Conservation (phyloP, 2,888 invertebrate genomes). For the Helicoverpa assulta region DNA sequence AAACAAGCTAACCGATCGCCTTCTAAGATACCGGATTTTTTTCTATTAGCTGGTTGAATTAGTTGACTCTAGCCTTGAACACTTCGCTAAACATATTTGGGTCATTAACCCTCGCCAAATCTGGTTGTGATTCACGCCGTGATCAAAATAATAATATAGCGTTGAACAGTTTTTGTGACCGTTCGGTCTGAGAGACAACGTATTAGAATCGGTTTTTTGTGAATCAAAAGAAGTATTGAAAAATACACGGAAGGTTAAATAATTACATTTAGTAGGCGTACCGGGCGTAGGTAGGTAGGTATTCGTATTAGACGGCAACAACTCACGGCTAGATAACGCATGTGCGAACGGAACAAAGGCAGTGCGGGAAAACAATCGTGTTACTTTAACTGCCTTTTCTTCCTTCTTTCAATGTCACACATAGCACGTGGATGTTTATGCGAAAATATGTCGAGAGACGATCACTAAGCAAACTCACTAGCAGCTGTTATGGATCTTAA, state of each 20-base stretch:
- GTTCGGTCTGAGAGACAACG: conserved; percentile 79
- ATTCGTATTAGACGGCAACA: conserved; percentile 58
- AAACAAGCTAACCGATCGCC: conserved; percentile 76
- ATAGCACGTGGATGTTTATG: conserved; percentile 43
- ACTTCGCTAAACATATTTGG: conserved; percentile 88
- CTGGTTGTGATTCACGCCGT: conserved; percentile 89
- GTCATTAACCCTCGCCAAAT: conserved; percentile 89
- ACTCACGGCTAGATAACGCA: conserved; percentile 66
- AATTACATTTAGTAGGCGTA: conserved; percentile 78
- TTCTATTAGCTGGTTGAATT: conserved; percentile 83
- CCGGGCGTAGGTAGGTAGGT: conserved; percentile 71
- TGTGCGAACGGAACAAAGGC: conserved; percentile 66
- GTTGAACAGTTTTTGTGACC: conserved; percentile 87
- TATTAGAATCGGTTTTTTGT: conserved; percentile 80
- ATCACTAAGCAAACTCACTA: conserved; percentile 11
- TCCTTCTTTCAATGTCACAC: conserved; percentile 63
- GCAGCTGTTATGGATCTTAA: conserved; percentile 34
- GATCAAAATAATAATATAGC: conserved; percentile 89
- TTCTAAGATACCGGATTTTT: conserved; percentile 81
- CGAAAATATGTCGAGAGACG: conserved; percentile 32
- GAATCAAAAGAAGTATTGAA: conserved; percentile 70
- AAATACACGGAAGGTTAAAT: conserved; percentile 81
- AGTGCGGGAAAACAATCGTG: conserved; percentile 66
- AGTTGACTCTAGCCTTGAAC: conserved; percentile 86
- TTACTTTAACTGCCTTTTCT: conserved; percentile 68